phyloP scores from a whole-genome alignment of 2,888 invertebrate genomes.

The Lottia gigantea region DNA sequence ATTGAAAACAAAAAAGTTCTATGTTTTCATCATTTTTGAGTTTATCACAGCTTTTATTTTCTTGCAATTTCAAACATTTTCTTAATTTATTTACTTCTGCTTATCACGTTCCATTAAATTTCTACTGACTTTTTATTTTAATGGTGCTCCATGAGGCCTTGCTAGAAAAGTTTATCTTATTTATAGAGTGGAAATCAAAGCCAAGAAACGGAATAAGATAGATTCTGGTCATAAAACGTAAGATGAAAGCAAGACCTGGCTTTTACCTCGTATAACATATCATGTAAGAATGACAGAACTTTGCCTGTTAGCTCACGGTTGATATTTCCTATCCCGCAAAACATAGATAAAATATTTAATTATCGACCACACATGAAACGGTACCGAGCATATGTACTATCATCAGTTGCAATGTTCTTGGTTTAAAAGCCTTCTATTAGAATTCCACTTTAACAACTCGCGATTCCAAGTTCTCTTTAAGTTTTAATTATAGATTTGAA shows the following conservation, averaged over 20 bases:
- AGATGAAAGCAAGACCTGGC: constrained; percentile 3
- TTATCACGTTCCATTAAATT: constrained; percentile 5
- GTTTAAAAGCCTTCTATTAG: too few species aligned
- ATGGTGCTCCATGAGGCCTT: constrained; percentile 8
- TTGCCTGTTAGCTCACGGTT: constrained; percentile 14
- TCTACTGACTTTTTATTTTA: not conserved
- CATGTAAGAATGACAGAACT: not conserved
- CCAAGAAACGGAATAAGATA: constrained; percentile 1
- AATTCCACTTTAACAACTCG: too few species aligned
- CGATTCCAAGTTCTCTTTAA: too few species aligned
- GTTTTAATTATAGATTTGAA: too few species aligned
- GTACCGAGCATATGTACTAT: too few species aligned
- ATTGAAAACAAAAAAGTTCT: too few species aligned
- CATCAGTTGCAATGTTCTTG: too few species aligned
- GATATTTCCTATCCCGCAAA: constrained; percentile 16
- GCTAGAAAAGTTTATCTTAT: constrained; percentile 1
- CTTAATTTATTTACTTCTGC: not conserved
- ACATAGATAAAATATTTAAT: constrained; percentile 20
- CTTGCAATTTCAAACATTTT: constrained; percentile 1
- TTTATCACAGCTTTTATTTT: not conserved
- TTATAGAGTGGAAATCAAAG: constrained; percentile 7
- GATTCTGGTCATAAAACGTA: not conserved
- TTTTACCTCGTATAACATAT: not conserved
- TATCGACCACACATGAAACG: constrained; percentile 15
- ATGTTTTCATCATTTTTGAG: too few species aligned